Evolutionary conservation across 2,888 invertebrate genomes (phyloP).

Genomic region (Scrobipalpa atriplicella): DNA sequence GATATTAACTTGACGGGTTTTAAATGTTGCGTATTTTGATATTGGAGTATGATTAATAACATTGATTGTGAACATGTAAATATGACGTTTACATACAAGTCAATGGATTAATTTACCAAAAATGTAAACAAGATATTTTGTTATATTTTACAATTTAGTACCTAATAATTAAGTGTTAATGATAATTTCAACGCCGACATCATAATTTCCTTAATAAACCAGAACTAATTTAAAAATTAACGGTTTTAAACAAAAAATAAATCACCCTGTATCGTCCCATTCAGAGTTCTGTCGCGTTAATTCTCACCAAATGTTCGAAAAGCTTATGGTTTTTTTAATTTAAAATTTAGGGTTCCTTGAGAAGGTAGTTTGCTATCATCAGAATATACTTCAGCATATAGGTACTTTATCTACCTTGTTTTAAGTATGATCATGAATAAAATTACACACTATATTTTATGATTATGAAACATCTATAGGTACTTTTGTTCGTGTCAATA

Average conservation of each 20-base stretch:
- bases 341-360: background rate
- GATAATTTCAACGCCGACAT: background rate
- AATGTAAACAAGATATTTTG: background rate
- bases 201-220: slow-evolving; percentile 14
- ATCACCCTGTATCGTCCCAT: slow-evolving; percentile 54
- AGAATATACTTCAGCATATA: no score
- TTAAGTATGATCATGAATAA: no score
- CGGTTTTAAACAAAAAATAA: slow-evolving; percentile 39
- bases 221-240: slow-evolving; percentile 11
- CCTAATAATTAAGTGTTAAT: slow-evolving; percentile 12
- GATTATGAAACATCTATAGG: no score
- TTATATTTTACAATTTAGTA: background rate
- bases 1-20: slow-evolving; percentile 30
- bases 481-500: no score
- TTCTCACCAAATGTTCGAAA: slow-evolving; percentile 55
- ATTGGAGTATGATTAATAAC: background rate
- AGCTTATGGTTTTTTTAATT: slow-evolving; percentile 48
- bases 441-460: no score
- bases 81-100: background rate
- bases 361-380: background rate
- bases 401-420: no score
- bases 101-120: background rate
- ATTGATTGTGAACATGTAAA: background rate
- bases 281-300: slow-evolving; percentile 53
- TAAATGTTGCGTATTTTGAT: slow-evolving; percentile 12